Evolutionary conservation across 2,888 invertebrate species (phyloP).

Genomic region (Bombylius discolor): DNA sequence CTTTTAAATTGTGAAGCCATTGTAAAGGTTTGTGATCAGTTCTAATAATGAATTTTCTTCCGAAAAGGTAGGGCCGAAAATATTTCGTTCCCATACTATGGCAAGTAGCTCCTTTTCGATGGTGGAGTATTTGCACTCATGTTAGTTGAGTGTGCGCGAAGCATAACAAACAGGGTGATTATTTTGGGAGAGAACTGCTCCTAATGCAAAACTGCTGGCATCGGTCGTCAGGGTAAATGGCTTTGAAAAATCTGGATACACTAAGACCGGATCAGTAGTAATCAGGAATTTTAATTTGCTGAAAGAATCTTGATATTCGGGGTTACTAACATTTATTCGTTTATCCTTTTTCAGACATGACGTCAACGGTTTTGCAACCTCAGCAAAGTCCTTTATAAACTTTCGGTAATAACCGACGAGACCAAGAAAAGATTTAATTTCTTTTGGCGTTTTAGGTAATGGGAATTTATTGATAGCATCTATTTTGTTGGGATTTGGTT

Average conservation of each 20-base stretch:
- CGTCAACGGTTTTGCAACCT: conserved; percentile 1
- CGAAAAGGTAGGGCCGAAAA: conserved; percentile 7
- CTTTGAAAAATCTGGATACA: conserved; percentile 2
- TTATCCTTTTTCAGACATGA: conserved; percentile 6
- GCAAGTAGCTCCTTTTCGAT: conserved; percentile 8
- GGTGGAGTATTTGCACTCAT: conserved; percentile 5
- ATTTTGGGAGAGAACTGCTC: background rate
- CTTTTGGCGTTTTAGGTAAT: conserved; percentile 7
- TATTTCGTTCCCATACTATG: conserved; percentile 3
- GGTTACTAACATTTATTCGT: conserved; percentile 3
- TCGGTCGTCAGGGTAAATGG: background rate
- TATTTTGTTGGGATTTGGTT: conserved; percentile 5
- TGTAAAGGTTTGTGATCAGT: conserved; percentile 7
- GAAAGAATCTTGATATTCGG: background rate
- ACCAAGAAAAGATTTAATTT: conserved; percentile 10
- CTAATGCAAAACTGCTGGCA: background rate
- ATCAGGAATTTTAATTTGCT: background rate
- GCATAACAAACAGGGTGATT: conserved; percentile 3
- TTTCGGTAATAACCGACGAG: conserved; percentile 3
- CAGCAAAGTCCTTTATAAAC: conserved; percentile 4
- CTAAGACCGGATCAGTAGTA: background rate
- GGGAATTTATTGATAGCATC: conserved; percentile 10
- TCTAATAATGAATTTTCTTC: conserved; percentile 4
- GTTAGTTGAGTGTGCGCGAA: conserved; percentile 4
- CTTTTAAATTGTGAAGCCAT: conserved; percentile 10